Evolutionary conservation across 2,888 invertebrate species (phyloP).

Genomic region (Melikaiella ostensackeni): DNA sequence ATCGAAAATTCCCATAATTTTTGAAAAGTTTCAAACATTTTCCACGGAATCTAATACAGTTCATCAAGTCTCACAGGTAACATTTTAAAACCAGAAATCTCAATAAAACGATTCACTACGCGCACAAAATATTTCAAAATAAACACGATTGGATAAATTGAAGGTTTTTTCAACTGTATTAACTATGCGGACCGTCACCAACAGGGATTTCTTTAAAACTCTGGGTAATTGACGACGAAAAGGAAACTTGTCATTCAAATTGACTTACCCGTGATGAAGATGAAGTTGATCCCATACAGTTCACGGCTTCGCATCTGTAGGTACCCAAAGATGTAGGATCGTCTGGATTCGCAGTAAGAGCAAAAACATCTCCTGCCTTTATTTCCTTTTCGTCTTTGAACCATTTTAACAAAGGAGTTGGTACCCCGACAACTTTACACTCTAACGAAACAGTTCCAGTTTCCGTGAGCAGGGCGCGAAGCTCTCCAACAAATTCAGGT

Average conservation of each 20-base stretch:
- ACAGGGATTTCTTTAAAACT: no score
- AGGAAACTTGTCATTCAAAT: neutral
- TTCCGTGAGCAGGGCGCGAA: slow-evolving; percentile 89
- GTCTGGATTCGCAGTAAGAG: slow-evolving; percentile 89
- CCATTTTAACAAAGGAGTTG: slow-evolving; percentile 87
- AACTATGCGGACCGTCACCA: no score
- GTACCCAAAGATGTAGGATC: slow-evolving; percentile 92
- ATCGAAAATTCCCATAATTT: no score
- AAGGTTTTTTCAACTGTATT: no score
- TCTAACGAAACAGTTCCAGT: slow-evolving; percentile 94
- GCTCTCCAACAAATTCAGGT: slow-evolving; percentile 91
- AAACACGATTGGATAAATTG: no score
- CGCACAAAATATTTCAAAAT: no score
- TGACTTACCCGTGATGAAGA: slow-evolving; percentile 84
- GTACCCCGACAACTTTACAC: slow-evolving; percentile 95
- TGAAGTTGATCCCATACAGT: slow-evolving; percentile 91
- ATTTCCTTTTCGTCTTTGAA: slow-evolving; percentile 93
- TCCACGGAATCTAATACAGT: no score
- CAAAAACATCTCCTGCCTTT: slow-evolving; percentile 93
- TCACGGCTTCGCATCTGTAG: slow-evolving; percentile 92
- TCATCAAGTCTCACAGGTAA: no score
- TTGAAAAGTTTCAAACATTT: no score
- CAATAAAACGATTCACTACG: no score
- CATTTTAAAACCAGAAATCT: no score
- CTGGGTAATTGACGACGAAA: no score